A percentile compares a stretch with the other conserved stretches of the same genome.
These are phyloP conservation scores for Enteromius afrohamiltoni DNA, from an alignment of 2,797 vertebrate species.

Conservation along the genomic window DNA sequence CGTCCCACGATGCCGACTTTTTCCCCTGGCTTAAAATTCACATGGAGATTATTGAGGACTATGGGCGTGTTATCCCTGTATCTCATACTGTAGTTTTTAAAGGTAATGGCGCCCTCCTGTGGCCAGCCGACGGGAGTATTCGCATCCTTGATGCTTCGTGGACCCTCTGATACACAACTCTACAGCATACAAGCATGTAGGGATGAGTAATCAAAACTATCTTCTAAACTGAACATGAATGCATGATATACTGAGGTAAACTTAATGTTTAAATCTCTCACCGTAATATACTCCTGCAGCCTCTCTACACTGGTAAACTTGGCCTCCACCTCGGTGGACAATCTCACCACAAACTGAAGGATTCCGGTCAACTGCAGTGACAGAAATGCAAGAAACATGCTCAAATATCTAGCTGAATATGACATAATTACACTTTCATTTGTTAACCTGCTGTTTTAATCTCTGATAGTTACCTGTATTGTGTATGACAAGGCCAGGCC, in stretches of 20 bases:
- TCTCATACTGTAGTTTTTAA: constrained; percentile 81
- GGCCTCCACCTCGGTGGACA: constrained; percentile 78
- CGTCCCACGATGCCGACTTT: constrained; percentile 87
- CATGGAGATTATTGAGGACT: constrained; percentile 76
- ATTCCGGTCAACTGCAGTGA: constrained; percentile 76
- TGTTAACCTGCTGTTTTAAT: not conserved
- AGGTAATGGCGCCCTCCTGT: constrained; percentile 75
- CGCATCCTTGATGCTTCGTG: constrained; percentile 62
- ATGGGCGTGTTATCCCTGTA: constrained; percentile 81
- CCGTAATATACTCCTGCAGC: constrained; percentile 75
- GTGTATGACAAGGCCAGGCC: constrained; percentile 83
- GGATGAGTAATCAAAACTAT: not conserved
- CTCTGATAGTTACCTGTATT: constrained; percentile 75
- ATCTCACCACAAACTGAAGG: constrained; percentile 75
- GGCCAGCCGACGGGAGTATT: constrained; percentile 77
- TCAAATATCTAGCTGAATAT: not conserved
- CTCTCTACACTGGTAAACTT: constrained; percentile 82
- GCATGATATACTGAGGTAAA: not conserved
- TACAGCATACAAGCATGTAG: constrained; percentile 53
- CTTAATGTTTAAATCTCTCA: constrained; percentile 57
- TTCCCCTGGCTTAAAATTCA: constrained; percentile 75
- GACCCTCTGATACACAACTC: constrained; percentile 75
- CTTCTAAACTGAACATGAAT: not conserved
- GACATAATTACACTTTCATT: not conserved
- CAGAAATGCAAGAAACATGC: not conserved